These are phyloP conservation scores for Oncorhynchus gorbuscha DNA, from an alignment of 2,113 vertebrate genomes.

Conservation along the genomic window DNA sequence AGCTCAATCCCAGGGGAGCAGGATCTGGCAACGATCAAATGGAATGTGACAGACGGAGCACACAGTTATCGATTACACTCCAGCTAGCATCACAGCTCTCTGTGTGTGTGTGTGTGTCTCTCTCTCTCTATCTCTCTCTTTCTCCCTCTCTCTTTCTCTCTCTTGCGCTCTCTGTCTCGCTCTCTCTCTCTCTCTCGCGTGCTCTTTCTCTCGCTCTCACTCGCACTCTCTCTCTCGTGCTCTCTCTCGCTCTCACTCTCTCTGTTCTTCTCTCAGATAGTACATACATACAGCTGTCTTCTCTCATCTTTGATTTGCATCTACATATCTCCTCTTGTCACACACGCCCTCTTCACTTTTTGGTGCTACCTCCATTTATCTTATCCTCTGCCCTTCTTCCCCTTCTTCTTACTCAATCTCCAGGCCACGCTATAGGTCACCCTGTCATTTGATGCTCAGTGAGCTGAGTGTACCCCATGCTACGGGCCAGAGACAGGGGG, in stretches of 20 bases:
- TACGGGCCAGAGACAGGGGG: not conserved
- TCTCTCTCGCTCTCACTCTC: not conserved
- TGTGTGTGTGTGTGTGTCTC: not conserved
- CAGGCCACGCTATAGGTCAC: too few relatives aligned
- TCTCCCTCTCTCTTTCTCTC: constrained; percentile 7
- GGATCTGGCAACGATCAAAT: constrained; percentile 1
- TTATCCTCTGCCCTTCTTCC: too few relatives aligned
- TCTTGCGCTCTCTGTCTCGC: too few relatives aligned
- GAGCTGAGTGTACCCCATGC: too few relatives aligned
- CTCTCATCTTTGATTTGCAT: too few relatives aligned
- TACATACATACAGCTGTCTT: not conserved
- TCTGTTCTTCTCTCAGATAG: not conserved
- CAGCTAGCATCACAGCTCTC: not conserved
- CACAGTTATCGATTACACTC: constrained; percentile 3
- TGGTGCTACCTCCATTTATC: too few relatives aligned
- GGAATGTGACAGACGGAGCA: not conserved
- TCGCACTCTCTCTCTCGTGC: not conserved
- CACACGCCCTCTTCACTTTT: too few relatives aligned
- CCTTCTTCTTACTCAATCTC: too few relatives aligned
- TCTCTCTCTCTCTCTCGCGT: too few relatives aligned
- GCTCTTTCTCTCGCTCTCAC: not conserved
- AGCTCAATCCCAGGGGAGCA: not conserved
- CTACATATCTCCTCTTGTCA: too few relatives aligned
- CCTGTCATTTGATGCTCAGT: too few relatives aligned
- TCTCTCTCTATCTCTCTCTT: too few relatives aligned